These are phyloP conservation scores for Hippocampus comes DNA, from an alignment of 2,113 vertebrate genomes.

Conservation along the genomic window DNA sequence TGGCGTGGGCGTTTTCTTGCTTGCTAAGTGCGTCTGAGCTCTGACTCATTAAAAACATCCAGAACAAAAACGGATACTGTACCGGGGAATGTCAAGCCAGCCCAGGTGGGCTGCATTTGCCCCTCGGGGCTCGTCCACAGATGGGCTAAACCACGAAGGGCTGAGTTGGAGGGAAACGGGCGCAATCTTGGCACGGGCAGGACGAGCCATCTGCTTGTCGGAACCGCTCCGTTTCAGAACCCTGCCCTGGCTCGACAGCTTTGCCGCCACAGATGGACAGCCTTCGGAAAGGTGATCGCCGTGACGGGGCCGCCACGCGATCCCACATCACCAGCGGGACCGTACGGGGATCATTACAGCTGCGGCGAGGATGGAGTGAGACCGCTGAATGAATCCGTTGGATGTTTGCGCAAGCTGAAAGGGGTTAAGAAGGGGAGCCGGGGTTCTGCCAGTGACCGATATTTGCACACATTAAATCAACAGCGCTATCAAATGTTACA, in stretches of 20 bases:
- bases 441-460: slow-evolving; percentile 13
- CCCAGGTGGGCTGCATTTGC: slow-evolving; percentile 43
- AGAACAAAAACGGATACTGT: slow-evolving; percentile 27
- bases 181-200: slow-evolving; percentile 46
- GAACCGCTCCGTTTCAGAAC: slow-evolving; percentile 54
- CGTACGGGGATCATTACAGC: slow-evolving; percentile 5
- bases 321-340: slow-evolving; percentile 19
- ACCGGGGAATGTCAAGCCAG: slow-evolving; percentile 2
- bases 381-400: slow-evolving; percentile 5
- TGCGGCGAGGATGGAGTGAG: background rate
- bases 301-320: slow-evolving; percentile 34
- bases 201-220: slow-evolving; percentile 65
- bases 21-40: slow-evolving; percentile 18
- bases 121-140: slow-evolving; percentile 51
- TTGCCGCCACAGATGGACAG: slow-evolving; percentile 61
- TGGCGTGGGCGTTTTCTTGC: slow-evolving; percentile 33
- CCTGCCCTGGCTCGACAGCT: slow-evolving; percentile 33
- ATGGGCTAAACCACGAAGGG: slow-evolving; percentile 46
- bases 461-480: slow-evolving; percentile 52
- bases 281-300: slow-evolving; percentile 56
- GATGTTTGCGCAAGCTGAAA: slow-evolving; percentile 47
- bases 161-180: slow-evolving; percentile 28
- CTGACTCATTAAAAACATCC: slow-evolving; percentile 28
- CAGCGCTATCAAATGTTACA: slow-evolving; percentile 33
- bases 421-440: slow-evolving; percentile 33